Evolutionary conservation across 2,113 vertebrate species (phyloP), one percentile per base, ranked within the genome.

Genomic region (Oophaga pumilio): DNA sequence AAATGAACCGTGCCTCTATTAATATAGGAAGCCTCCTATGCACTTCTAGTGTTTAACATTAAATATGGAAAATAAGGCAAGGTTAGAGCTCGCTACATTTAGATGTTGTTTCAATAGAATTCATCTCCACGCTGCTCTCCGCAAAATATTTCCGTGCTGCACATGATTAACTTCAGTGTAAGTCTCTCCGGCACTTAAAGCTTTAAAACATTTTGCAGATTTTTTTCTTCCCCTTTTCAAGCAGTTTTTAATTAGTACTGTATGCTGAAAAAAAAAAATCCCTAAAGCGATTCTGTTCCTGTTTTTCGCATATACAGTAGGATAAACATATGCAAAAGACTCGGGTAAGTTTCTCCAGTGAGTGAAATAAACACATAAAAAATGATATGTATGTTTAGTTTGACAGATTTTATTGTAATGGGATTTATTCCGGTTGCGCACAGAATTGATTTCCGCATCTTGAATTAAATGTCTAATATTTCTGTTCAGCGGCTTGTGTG

Each of bases 1-100:
- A 91, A 94, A 93, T 90, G 93, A 96, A 92, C 92, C 88, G 90
- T 90, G 91, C 91, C 93, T 93, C 93, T 92, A 90, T 94, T 93
- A 84, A 91, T 91, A 88, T 85, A 62, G 86, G 89, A 85, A 80
- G 90, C 90, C 62, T 14, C 62, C 91, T 68, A 81, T 69, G 69
- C 85, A 60, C 86, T 82, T 71, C 88, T 91, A 85, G 91, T 92
- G 89, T 90, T 92, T 89, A 90, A 89, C 85, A 87, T 91, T 89
- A 89, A 93, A 90, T 90, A 86, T 85, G 85, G 89, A 89, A 89
- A 91, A 84, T 90, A 89, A 78, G 90, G 0, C 2, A 90, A 90
- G 84, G 80, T 91, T 94, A 86, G 84, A 90, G 78, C 68, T 89
- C 90, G 86, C 85, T 53, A 73, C 52, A 43, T 90, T 83, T 81